phyloP scores from a whole-genome alignment of 2,797 vertebrate genomes.

The Anisognathus igniventris region DNA sequence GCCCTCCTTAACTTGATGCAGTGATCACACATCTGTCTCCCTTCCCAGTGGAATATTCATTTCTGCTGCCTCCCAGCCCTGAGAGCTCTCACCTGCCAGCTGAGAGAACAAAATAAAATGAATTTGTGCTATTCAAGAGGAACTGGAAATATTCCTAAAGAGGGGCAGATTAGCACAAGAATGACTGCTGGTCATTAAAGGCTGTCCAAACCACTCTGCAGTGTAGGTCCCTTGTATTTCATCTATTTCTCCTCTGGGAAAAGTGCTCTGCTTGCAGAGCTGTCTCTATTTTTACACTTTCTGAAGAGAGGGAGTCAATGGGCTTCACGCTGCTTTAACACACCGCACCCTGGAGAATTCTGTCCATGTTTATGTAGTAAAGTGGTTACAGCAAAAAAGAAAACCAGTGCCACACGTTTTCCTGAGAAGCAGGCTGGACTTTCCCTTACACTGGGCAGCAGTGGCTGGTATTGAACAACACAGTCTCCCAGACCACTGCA shows the following conservation, averaged over 20 bases:
- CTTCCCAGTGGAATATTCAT: not conserved
- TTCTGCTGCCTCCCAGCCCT: conserved; percentile 5
- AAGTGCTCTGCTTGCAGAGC: not conserved
- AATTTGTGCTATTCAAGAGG: not conserved
- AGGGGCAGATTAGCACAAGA: conserved; percentile 9
- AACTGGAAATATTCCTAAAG: not conserved
- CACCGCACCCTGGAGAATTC: not conserved
- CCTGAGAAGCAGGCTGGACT: not conserved
- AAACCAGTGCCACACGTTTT: not conserved
- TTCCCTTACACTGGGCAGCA: not conserved
- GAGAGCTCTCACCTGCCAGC: not conserved
- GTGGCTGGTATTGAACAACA: not conserved
- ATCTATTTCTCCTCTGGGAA: not conserved
- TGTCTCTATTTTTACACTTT: not conserved
- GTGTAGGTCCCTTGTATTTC: not conserved
- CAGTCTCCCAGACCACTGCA: not conserved
- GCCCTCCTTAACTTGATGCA: not conserved
- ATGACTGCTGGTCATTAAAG: not conserved
- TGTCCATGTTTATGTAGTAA: not conserved
- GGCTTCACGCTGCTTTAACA: not conserved
- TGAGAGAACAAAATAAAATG: conserved; percentile 6
- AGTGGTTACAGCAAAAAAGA: not conserved
- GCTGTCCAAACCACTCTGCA: not conserved
- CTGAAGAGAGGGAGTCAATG: not conserved
- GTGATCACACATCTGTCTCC: not conserved